Evolutionary conservation across 2,888 invertebrate genomes (phyloP).

Genomic region (Emmelina monodactyla): DNA sequence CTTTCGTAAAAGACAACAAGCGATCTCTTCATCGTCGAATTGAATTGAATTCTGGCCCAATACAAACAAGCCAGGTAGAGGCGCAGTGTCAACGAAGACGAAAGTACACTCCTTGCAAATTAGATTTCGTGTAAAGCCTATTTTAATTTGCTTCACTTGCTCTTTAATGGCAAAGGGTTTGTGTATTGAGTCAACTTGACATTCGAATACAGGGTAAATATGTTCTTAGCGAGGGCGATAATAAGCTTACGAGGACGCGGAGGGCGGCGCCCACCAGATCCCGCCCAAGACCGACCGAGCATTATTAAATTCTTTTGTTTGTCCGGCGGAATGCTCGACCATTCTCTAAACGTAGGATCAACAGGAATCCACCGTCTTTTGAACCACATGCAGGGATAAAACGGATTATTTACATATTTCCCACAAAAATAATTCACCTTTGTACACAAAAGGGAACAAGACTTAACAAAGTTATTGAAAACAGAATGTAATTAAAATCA

Average conservation of each 20-base stretch:
- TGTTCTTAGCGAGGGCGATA: slow-evolving; percentile 46
- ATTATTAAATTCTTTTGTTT: slow-evolving; percentile 64
- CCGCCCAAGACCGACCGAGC: slow-evolving; percentile 30
- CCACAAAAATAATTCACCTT: too few relatives aligned
- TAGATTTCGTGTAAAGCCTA: slow-evolving; percentile 64
- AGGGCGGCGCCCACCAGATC: slow-evolving; percentile 23
- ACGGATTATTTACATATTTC: slow-evolving; percentile 36
- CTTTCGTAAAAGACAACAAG: too few relatives aligned
- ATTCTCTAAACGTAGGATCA: slow-evolving; percentile 47
- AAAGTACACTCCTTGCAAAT: slow-evolving; percentile 52
- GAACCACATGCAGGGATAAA: slow-evolving; percentile 36
- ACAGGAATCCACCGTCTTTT: slow-evolving; percentile 45
- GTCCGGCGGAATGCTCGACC: slow-evolving; percentile 43
- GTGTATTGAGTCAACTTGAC: slow-evolving; percentile 44
- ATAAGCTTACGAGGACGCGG: slow-evolving; percentile 50
- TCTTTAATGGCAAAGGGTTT: slow-evolving; percentile 56
- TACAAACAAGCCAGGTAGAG: slow-evolving; percentile 45
- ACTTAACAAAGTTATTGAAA: too few relatives aligned
- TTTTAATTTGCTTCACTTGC: slow-evolving; percentile 64
- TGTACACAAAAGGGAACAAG: slow-evolving; percentile 11
- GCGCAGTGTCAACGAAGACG: slow-evolving; percentile 41
- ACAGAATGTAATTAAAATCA: too few relatives aligned
- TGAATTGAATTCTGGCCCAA: slow-evolving; percentile 58
- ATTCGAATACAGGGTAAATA: slow-evolving; percentile 54
- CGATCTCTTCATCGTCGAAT: slow-evolving; percentile 20